Evolutionary conservation across 2,113 vertebrate genomes (phyloP).

Genomic region (Gadus macrocephalus): DNA sequence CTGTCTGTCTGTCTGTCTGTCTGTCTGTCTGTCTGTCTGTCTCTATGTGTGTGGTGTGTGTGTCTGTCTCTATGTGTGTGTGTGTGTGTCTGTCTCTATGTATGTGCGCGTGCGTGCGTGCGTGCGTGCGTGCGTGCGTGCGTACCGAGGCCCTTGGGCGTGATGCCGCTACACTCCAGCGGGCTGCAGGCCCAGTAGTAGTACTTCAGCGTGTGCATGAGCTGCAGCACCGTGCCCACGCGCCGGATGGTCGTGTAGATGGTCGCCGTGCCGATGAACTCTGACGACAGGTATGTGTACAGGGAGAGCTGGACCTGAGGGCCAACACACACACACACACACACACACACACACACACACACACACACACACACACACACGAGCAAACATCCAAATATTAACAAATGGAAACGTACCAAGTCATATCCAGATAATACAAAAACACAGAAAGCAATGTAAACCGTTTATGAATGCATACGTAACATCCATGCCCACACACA

Average conservation of each 20-base stretch:
- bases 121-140: conserved; percentile 8
- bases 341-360: neutral
- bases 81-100: too few relatives aligned
- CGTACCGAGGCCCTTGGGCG: conserved; percentile 92
- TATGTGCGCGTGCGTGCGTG: neutral
- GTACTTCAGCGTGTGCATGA: conserved; percentile 98
- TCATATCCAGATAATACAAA: too few relatives aligned
- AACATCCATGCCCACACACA: too few relatives aligned
- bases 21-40: neutral
- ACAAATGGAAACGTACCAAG: too few relatives aligned
- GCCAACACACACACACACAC: conserved; percentile 25
- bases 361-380: conserved; percentile 14
- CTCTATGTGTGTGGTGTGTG: too few relatives aligned
- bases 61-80: too few relatives aligned
- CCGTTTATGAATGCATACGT: too few relatives aligned
- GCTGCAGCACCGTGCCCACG: conserved; percentile 94
- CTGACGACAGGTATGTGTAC: conserved; percentile 95
- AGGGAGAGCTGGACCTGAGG: conserved; percentile 91
- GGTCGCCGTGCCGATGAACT: conserved; percentile 97
- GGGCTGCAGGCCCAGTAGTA: conserved; percentile 99
- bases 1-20: neutral
- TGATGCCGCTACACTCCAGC: conserved; percentile 90
- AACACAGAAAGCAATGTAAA: too few relatives aligned
- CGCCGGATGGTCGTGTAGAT: conserved; percentile 97
- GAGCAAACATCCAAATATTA: too few relatives aligned